Conservation (phyloP, 1,140 invertebrate species). For the Bombus waltoni region DNA sequence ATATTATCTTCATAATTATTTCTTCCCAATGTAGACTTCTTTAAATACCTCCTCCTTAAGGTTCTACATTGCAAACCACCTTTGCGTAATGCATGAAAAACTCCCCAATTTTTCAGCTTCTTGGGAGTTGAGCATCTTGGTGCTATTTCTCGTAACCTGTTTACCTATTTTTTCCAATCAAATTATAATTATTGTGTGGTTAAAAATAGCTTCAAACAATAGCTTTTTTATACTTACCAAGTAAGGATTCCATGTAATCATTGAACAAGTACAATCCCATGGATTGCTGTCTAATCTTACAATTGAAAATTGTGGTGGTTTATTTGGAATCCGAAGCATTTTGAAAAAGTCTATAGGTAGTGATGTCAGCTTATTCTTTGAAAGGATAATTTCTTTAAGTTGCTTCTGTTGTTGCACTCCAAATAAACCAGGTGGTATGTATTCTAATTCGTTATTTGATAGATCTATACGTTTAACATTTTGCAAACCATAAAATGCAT, state of each 20-base stretch:
- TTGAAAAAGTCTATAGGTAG: constrained; percentile 85
- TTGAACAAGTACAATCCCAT: constrained; percentile 87
- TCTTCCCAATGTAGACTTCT: constrained; percentile 55
- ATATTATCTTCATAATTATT: constrained; percentile 69
- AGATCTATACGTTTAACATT: constrained; percentile 85
- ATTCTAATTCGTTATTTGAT: constrained; percentile 85
- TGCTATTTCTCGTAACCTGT: constrained; percentile 82
- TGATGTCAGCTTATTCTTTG: constrained; percentile 84
- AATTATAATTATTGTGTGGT: constrained; percentile 30
- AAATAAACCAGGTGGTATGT: constrained; percentile 85
- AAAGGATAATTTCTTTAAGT: constrained; percentile 85
- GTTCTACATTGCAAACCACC: constrained; percentile 77
- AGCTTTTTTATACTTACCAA: constrained; percentile 64
- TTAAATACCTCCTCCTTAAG: constrained; percentile 63
- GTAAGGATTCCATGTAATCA: constrained; percentile 85
- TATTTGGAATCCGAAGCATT: constrained; percentile 77
- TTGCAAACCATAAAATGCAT: constrained; percentile 86
- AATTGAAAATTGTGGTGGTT: constrained; percentile 74
- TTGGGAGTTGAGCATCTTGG: constrained; percentile 85
- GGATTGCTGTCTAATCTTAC: constrained; percentile 86
- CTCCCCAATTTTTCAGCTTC: constrained; percentile 84
- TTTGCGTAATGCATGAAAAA: constrained; percentile 85
- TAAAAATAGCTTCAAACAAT: background rate
- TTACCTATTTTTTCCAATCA: constrained; percentile 71
- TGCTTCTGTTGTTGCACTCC: constrained; percentile 83